Evolutionary conservation across 92 coral and sea anemone genomes (phyloP), one percentile per base, ranked within the genome.

Genomic region (Palythoa grandiflora): DNA sequence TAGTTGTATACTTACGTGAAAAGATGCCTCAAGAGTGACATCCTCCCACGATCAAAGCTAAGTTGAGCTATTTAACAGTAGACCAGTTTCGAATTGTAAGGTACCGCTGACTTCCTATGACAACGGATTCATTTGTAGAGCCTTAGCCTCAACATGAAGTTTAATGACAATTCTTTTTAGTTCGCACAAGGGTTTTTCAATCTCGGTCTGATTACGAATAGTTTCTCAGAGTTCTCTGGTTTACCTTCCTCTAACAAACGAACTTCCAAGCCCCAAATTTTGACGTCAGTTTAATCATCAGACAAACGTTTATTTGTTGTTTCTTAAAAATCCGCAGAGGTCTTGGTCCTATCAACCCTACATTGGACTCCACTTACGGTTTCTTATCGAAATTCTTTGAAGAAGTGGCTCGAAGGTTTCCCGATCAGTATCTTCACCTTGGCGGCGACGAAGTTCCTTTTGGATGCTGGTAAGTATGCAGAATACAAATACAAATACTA

Each of bases 401-500:
- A 51, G 99, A 96, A 83, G 87, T 96, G 13, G 98, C 93, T 9
- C 63, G 73, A 52, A 95, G 91, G 39, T 96, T 90, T 73, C 95
- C 96, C 9, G 98, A 96, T 78, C 75, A 92, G 16, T 96, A 96
- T 85, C 86, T 96, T 21, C 99, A 96, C 83, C 91, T 96, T 61
- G 99, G 99, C 21, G 99, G 99, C 6, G 99, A 96, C 86, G 99
- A 96, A 74, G 99, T 96, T 6, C 85, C 89, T 0, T 88, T 84
- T 87, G 87, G 83, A 38, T 96, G 99, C 89, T 95, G 98, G 96
- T 88, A 77, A 53, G 91, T 89, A 13, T 53, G 11, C 47, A 11
- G 38, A 77, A 1, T 36, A 6, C 40, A 8, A 1, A 28, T 36
- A 6, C 40, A 8, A 1, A 28, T 28, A 28, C 28, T 28, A 28